These are phyloP conservation scores for Symphodus melops DNA, from an alignment of 2,113 vertebrate species.

Conservation along the genomic window DNA sequence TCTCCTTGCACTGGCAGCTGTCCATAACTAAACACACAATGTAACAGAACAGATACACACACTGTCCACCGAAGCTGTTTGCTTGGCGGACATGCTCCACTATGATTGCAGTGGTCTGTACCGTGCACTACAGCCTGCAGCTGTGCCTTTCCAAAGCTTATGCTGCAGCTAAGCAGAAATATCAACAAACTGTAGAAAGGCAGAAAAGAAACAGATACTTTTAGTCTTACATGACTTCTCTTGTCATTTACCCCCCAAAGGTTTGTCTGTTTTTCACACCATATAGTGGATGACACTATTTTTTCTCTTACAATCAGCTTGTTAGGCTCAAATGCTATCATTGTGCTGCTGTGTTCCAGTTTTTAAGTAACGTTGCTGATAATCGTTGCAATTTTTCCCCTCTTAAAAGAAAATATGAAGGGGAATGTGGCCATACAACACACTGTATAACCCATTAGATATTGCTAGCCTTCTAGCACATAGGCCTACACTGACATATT, in stretches of 20 bases:
- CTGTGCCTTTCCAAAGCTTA: constrained; percentile 61
- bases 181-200: constrained; percentile 57
- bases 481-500: no score
- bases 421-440: no score
- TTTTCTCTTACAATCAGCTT: no score
- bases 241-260: not conserved
- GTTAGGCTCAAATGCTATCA: no score
- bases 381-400: no score
- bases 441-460: no score
- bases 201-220: constrained; percentile 64
- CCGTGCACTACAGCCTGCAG: constrained; percentile 66
- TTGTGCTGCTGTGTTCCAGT: no score
- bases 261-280: not conserved
- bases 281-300: constrained; percentile 5
- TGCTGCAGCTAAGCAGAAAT: constrained; percentile 63
- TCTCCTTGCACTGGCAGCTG: constrained; percentile 72
- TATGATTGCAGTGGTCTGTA: constrained; percentile 69
- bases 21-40: constrained; percentile 74
- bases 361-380: no score
- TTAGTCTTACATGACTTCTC: constrained; percentile 23
- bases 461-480: no score
- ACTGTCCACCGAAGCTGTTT: constrained; percentile 69
- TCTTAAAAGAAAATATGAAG: no score
- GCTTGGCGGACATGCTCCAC: constrained; percentile 59
- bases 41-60: constrained; percentile 58